Conservation (phyloP, 2,888 invertebrate species). For the Vesta saturnalis region DNA sequence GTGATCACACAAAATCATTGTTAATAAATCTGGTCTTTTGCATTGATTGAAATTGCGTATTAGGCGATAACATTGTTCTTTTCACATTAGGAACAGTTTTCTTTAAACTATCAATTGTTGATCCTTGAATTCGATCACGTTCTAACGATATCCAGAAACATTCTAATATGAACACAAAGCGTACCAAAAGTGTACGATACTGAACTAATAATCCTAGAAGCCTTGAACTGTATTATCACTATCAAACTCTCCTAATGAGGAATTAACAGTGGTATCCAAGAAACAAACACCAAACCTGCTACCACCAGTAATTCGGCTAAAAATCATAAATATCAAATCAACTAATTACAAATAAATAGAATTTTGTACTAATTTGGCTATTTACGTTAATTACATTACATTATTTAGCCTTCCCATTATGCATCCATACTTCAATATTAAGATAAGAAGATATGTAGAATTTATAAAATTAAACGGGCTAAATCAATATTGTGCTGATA, state of each 20-base stretch:
- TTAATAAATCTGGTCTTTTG: conserved; percentile 76
- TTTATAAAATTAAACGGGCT: too few relatives aligned
- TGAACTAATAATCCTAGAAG: conserved; percentile 91
- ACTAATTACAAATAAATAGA: too few relatives aligned
- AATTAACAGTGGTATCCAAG: conserved; percentile 91
- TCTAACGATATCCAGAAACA: conserved; percentile 78
- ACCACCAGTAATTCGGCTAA: conserved; percentile 59
- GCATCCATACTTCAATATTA: too few relatives aligned
- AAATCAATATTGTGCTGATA: too few relatives aligned
- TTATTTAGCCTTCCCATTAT: too few relatives aligned
- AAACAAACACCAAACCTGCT: conserved; percentile 89
- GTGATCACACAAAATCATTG: conserved; percentile 75
- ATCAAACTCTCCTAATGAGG: conserved; percentile 89
- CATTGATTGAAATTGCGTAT: conserved; percentile 80
- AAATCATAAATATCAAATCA: too few relatives aligned
- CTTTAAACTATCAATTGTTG: conserved; percentile 75
- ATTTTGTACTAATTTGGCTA: too few relatives aligned
- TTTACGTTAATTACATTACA: too few relatives aligned
- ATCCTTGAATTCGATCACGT: conserved; percentile 69
- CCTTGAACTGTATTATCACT: conserved; percentile 92
- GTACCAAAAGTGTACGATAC: conserved; percentile 87
- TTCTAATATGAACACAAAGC: not conserved
- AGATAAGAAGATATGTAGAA: too few relatives aligned
- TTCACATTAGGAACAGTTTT: conserved; percentile 74
- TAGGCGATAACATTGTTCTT: conserved; percentile 75